Percentiles rank a stretch among this genome's conserved stretches.
These are phyloP conservation scores for Eumacrocentrus americanus DNA, from an alignment of 2,888 invertebrate species.

Conservation along the genomic window DNA sequence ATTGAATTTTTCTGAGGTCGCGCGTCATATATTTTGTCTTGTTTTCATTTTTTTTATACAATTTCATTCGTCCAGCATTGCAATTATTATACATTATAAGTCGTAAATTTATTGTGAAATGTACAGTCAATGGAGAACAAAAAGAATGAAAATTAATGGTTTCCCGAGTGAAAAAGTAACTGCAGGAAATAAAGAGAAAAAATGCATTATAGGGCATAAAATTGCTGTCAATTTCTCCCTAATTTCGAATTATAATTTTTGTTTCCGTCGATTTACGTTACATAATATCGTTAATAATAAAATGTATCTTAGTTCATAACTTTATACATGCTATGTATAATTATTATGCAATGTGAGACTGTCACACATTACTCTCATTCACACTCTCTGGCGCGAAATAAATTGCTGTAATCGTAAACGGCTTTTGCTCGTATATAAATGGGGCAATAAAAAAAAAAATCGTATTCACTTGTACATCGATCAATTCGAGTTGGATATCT, in stretches of 20 bases:
- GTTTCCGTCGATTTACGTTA: too few relatives aligned
- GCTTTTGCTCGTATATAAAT: slow-evolving; percentile 6
- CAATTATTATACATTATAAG: slow-evolving; percentile 45
- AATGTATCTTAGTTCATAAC: slow-evolving; percentile 57
- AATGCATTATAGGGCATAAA: too few relatives aligned
- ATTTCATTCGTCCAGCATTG: slow-evolving; percentile 46
- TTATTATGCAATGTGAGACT: slow-evolving; percentile 61
- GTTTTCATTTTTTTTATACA: slow-evolving; percentile 37
- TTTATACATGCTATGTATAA: slow-evolving; percentile 62
- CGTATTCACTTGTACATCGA: slow-evolving; percentile 33
- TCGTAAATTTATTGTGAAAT: slow-evolving; percentile 50
- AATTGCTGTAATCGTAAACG: slow-evolving; percentile 43
- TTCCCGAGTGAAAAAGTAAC: slow-evolving; percentile 36
- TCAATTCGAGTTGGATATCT: slow-evolving; percentile 36
- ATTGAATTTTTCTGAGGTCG: not conserved
- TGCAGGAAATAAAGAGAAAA: too few relatives aligned
- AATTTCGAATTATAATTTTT: too few relatives aligned
- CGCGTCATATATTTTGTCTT: slow-evolving; percentile 32
- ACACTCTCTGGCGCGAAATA: slow-evolving; percentile 53
- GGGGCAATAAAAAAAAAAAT: slow-evolving; percentile 24
- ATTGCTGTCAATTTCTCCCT: too few relatives aligned
- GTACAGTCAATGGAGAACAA: slow-evolving; percentile 45
- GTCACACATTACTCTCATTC: slow-evolving; percentile 56
- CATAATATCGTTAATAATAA: slow-evolving; percentile 59
- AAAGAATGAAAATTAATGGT: too few relatives aligned